These are phyloP conservation scores for Phrynocephalus guinanensis DNA, from an alignment of 2,797 vertebrate genomes.

Conservation along the genomic window DNA sequence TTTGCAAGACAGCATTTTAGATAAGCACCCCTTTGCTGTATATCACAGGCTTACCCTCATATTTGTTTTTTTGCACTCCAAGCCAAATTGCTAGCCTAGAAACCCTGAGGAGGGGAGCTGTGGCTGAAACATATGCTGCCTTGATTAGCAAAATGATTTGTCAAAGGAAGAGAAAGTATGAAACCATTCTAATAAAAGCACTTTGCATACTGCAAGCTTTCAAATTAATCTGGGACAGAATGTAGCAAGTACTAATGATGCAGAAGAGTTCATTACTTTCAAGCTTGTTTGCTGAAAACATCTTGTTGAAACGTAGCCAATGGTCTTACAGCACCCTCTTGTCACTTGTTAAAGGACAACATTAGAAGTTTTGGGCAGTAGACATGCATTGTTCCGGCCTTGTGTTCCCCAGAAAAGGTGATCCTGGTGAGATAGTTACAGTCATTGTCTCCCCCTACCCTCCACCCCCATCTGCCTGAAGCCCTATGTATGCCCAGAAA, in stretches of 20 bases:
- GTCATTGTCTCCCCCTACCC: slow-evolving; percentile 6
- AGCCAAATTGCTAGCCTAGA: slow-evolving; percentile 41
- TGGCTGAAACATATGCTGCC: slow-evolving; percentile 45
- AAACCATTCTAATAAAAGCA: slow-evolving; percentile 61
- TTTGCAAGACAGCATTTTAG: slow-evolving; percentile 29
- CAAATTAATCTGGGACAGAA: slow-evolving; percentile 55
- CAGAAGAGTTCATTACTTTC: slow-evolving; percentile 57
- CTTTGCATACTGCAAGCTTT: slow-evolving; percentile 59
- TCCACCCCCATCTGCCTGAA: slow-evolving; percentile 23
- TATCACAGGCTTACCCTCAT: background rate
- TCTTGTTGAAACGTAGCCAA: slow-evolving; percentile 54
- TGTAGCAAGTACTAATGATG: slow-evolving; percentile 41
- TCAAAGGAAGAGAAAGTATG: slow-evolving; percentile 51
- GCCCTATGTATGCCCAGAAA: slow-evolving; percentile 32
- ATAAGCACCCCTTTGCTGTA: slow-evolving; percentile 34
- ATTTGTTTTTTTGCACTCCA: slow-evolving; percentile 40
- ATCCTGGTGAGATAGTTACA: slow-evolving; percentile 51
- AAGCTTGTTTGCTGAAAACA: slow-evolving; percentile 53
- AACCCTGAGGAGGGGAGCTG: slow-evolving; percentile 51
- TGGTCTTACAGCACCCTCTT: slow-evolving; percentile 36
- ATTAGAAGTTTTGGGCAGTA: slow-evolving; percentile 45
- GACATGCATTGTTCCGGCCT: slow-evolving; percentile 32
- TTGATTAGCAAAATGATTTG: slow-evolving; percentile 63
- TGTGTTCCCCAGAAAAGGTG: slow-evolving; percentile 33
- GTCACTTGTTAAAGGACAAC: slow-evolving; percentile 58